Evolutionary conservation across 1,140 invertebrate genomes (phyloP).

Genomic region (Drosophila mayri): DNA sequence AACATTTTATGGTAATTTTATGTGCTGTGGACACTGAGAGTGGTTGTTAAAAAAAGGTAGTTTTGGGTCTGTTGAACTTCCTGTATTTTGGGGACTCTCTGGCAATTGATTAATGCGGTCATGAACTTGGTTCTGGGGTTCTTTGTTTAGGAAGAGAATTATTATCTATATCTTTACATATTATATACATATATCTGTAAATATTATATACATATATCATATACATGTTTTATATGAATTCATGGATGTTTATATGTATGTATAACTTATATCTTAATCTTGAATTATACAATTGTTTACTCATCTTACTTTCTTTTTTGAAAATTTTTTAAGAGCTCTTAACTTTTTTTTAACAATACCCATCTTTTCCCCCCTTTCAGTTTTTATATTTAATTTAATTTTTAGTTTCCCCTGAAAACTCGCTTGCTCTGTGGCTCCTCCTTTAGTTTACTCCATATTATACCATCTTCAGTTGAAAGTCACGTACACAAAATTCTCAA

Average conservation of each 20-base stretch:
- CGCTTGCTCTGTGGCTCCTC: neutral
- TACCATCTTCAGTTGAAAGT: constrained; percentile 48
- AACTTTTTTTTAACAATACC: neutral
- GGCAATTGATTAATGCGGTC: constrained; percentile 42
- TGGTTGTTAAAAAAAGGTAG: constrained; percentile 15
- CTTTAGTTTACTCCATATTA: constrained; percentile 25
- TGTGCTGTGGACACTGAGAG: constrained; percentile 10
- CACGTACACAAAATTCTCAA: constrained; percentile 60
- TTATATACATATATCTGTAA: too few species aligned
- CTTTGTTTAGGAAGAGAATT: neutral
- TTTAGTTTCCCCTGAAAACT: neutral
- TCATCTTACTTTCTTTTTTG: neutral
- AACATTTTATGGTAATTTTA: constrained; percentile 53
- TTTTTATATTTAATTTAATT: neutral
- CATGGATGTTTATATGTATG: neutral
- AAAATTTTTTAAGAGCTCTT: neutral
- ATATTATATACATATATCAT: too few species aligned
- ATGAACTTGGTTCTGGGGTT: constrained; percentile 32
- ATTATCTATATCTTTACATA: neutral
- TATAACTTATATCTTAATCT: neutral
- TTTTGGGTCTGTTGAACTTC: constrained; percentile 63
- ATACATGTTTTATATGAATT: neutral
- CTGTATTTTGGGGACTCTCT: constrained; percentile 30
- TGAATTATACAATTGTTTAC: neutral
- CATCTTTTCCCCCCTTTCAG: neutral